Percentiles rank a stretch among this genome's conserved stretches.
phyloP scores from a whole-genome alignment of 2,113 vertebrate genomes.

The Mesembrinibis cayennensis region DNA sequence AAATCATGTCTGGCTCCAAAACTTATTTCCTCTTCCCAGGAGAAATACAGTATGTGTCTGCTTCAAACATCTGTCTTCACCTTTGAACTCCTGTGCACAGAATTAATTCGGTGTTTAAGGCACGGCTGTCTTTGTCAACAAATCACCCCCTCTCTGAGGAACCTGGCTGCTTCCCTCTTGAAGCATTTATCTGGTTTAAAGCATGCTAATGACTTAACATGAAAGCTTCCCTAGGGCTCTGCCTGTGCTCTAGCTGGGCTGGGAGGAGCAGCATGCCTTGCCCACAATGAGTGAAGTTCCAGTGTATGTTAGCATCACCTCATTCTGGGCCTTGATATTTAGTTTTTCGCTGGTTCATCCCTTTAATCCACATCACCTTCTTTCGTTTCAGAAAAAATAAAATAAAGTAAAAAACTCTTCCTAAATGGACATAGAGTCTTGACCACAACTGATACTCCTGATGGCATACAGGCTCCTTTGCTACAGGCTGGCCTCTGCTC shows the following conservation, averaged over 20 bases:
- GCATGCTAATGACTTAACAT: background rate
- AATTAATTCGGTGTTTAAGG: background rate
- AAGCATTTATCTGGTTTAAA: background rate
- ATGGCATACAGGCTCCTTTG: background rate
- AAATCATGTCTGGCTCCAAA: background rate
- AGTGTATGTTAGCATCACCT: background rate
- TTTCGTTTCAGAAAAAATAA: background rate
- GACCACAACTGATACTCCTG: background rate
- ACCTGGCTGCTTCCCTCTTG: background rate
- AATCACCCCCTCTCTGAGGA: background rate
- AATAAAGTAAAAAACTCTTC: background rate
- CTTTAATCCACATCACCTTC: background rate
- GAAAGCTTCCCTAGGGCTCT: background rate
- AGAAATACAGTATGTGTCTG: background rate
- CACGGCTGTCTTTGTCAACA: background rate
- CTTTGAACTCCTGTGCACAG: background rate
- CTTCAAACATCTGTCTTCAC: background rate
- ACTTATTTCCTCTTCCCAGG: background rate
- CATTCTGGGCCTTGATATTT: background rate
- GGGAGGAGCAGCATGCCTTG: background rate
- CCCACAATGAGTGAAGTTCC: background rate
- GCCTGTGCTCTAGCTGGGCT: background rate
- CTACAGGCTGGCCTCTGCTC: background rate
- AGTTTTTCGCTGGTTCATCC: background rate
- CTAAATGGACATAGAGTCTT: background rate